Conservation (phyloP, 2,888 invertebrate species). For the Drosophila paramelanica region DNA sequence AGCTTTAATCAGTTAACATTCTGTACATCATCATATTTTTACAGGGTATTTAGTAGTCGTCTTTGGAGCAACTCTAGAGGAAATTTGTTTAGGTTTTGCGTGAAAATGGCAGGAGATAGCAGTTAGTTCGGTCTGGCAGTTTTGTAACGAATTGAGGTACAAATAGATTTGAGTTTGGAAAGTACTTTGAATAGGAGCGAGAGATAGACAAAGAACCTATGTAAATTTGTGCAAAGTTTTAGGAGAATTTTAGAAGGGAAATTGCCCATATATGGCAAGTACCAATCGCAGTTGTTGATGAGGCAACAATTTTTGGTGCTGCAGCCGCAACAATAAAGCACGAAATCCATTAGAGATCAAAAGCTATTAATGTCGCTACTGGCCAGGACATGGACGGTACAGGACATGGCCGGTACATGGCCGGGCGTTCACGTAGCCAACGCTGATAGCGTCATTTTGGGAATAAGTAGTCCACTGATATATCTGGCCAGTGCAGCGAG, state of each 20-base stretch:
- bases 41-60: slow-evolving; percentile 9
- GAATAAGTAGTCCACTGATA: slow-evolving; percentile 55
- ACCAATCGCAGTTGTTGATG: slow-evolving; percentile 38
- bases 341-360: slow-evolving; percentile 70
- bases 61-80: background rate
- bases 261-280: slow-evolving; percentile 1
- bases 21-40: no score
- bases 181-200: background rate
- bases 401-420: slow-evolving; percentile 8
- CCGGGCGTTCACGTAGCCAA: slow-evolving; percentile 39
- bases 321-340: slow-evolving; percentile 53
- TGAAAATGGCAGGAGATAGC: slow-evolving; percentile 22
- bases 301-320: slow-evolving; percentile 24
- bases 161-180: background rate
- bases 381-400: background rate
- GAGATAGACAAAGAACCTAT: background rate
- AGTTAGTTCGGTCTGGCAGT: slow-evolving; percentile 23
- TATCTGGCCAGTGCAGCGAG: slow-evolving; percentile 1
- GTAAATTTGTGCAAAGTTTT: background rate
- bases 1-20: no score
- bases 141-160: slow-evolving; percentile 9
- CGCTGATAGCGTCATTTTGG: slow-evolving; percentile 58
- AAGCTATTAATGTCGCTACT: slow-evolving; percentile 56
- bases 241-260: background rate
- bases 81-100: background rate